These are phyloP conservation scores for Ctenosaura bakeri DNA, from an alignment of 2,797 vertebrate species.

Conservation along the genomic window DNA sequence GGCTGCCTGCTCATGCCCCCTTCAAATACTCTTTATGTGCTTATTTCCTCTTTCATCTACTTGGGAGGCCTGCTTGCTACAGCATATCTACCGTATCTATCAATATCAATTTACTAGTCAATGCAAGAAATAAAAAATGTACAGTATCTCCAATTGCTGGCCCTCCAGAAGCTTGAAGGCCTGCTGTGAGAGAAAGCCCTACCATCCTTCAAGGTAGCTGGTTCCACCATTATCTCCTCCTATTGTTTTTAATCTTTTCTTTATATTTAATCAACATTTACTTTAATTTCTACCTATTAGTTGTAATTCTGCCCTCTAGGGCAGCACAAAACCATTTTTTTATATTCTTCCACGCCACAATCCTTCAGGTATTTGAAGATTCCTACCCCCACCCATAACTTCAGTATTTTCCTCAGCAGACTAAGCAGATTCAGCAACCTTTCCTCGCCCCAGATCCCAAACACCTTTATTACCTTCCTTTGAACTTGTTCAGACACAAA, in stretches of 20 bases:
- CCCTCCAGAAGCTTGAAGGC: background rate
- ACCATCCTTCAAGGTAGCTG: no score
- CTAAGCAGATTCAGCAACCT: background rate
- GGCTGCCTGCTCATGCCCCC: background rate
- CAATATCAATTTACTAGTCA: background rate
- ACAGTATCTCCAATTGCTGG: no score
- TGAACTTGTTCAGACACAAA: background rate
- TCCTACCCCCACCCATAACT: no score
- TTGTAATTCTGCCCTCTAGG: no score
- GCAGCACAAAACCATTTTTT: background rate
- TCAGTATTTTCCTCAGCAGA: background rate
- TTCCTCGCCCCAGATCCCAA: background rate
- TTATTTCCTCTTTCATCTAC: background rate
- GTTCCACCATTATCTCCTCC: background rate
- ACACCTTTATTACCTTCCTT: background rate
- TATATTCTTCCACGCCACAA: no score
- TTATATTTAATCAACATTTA: background rate
- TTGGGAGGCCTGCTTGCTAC: background rate
- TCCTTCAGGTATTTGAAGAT: no score
- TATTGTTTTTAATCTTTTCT: background rate
- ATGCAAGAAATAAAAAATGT: background rate
- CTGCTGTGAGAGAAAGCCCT: background rate
- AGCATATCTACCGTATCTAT: background rate
- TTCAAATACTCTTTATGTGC: background rate
- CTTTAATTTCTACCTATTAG: background rate